These are phyloP conservation scores for Torymus auratus DNA, from an alignment of 2,888 invertebrate genomes.

Conservation along the genomic window DNA sequence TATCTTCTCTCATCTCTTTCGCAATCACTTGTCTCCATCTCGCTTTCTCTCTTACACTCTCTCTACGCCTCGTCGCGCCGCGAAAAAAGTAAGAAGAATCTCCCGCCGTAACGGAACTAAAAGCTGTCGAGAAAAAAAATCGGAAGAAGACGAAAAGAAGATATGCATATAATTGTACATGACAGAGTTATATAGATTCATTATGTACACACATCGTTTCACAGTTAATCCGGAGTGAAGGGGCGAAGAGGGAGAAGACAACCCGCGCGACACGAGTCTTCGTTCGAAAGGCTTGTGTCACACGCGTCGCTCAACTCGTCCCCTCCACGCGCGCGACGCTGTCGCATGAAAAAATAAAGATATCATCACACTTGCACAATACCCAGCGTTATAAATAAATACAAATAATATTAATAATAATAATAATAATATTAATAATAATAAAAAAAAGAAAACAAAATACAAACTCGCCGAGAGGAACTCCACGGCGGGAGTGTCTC, in stretches of 20 bases:
- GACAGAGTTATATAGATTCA: conserved; percentile 42
- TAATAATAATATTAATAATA: conserved; percentile 49
- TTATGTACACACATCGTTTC: conserved; percentile 52
- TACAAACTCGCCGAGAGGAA: conserved; percentile 33
- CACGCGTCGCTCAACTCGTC: no score
- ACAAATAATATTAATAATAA: conserved; percentile 55
- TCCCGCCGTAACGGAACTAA: no score
- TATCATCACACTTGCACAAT: conserved; percentile 58
- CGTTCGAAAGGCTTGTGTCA: neutral
- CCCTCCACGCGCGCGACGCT: neutral
- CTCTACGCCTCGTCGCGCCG: no score
- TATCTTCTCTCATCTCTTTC: no score
- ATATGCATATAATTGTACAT: neutral
- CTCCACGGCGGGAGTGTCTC: neutral
- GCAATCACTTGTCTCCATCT: no score
- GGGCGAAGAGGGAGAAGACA: no score
- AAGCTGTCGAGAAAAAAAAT: no score
- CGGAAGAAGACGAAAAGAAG: no score
- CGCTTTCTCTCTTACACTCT: no score
- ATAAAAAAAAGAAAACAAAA: conserved; percentile 44
- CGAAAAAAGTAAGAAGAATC: no score
- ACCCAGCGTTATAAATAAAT: conserved; percentile 59
- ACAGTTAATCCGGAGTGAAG: conserved; percentile 1
- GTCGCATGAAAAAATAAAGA: conserved; percentile 48
- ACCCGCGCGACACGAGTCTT: neutral